Evolutionary conservation across 2,113 vertebrate genomes (phyloP).

Genomic region (Centropristis striata): DNA sequence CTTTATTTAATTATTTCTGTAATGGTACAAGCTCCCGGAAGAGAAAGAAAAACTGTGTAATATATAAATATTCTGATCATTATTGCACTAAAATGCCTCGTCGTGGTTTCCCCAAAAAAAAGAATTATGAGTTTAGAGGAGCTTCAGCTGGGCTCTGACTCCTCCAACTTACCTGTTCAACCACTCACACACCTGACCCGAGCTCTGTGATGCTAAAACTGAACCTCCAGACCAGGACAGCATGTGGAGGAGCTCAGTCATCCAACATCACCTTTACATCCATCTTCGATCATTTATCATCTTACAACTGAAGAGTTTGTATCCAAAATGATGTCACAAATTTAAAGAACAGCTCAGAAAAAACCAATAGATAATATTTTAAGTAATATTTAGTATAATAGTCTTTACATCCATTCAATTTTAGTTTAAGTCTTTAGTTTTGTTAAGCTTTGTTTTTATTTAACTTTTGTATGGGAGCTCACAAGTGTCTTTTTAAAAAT

Average conservation of each 20-base stretch:
- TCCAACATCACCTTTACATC: background rate
- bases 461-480: background rate
- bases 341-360: no score
- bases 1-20: background rate
- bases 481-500: background rate
- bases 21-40: background rate
- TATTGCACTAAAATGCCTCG: background rate
- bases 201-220: conserved; percentile 9
- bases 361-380: no score
- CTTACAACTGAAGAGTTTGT: conserved; percentile 10
- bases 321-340: background rate
- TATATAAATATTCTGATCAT: background rate
- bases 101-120: conserved; percentile 5
- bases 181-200: conserved; percentile 2
- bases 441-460: background rate
- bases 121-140: background rate
- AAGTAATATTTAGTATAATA: no score
- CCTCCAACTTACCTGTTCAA: conserved; percentile 35
- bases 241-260: conserved; percentile 12
- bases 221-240: background rate
- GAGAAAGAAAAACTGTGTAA: background rate
- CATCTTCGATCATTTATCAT: background rate
- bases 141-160: conserved; percentile 13
- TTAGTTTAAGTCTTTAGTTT: no score
- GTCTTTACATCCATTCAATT: no score